Conservation (phyloP, 2,888 invertebrate genomes). For the Reticulitermes lucifugus region DNA sequence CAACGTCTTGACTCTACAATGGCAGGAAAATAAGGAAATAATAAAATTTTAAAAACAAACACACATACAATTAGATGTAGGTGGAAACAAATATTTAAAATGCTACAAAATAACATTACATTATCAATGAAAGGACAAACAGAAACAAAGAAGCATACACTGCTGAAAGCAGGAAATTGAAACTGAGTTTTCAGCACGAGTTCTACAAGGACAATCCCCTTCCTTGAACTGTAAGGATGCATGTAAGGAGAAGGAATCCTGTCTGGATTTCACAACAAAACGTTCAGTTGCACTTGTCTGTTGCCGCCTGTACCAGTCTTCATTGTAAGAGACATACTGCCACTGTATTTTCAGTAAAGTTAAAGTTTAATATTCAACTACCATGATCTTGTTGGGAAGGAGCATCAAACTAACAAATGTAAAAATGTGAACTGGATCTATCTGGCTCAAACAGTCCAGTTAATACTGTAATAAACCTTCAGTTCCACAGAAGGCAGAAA, state of each 20-base stretch:
- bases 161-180: slow-evolving; percentile 54
- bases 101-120: slow-evolving; percentile 48
- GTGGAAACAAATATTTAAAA: slow-evolving; percentile 46
- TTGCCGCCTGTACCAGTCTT: no score
- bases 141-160: slow-evolving; percentile 53
- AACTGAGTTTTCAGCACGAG: slow-evolving; percentile 45
- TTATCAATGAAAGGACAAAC: slow-evolving; percentile 50
- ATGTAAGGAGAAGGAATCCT: neutral
- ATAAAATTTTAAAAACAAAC: slow-evolving; percentile 42
- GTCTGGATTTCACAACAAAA: neutral
- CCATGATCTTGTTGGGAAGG: no score
- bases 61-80: slow-evolving; percentile 47
- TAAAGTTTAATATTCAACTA: no score
- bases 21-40: slow-evolving; percentile 57
- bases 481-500: no score
- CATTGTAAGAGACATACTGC: no score
- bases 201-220: slow-evolving; percentile 50
- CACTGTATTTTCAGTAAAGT: no score
- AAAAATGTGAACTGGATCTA: no score
- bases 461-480: no score
- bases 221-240: slow-evolving; percentile 42
- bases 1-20: slow-evolving; percentile 90
- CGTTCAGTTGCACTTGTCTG: slow-evolving; percentile 9
- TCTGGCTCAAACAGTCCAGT: no score
- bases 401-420: no score